These are phyloP conservation scores for Dicranocentrus wangi DNA, from an alignment of 2,888 invertebrate genomes.

Conservation along the genomic window DNA sequence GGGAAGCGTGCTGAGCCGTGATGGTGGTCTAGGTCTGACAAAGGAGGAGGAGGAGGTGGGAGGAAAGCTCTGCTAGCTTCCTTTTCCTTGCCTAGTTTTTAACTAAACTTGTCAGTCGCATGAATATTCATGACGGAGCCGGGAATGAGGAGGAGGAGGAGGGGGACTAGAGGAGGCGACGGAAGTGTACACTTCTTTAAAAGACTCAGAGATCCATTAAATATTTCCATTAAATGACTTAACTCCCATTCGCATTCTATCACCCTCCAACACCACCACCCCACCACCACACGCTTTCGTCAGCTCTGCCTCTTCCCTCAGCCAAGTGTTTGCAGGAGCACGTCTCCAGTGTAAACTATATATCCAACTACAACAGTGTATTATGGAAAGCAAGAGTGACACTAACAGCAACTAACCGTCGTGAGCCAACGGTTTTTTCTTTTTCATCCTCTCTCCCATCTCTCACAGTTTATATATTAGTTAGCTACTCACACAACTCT, in stretches of 20 bases:
- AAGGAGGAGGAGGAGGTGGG: too few relatives aligned
- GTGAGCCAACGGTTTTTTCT: conserved; percentile 42
- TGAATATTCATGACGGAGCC: conserved; percentile 57
- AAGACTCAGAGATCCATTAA: conserved; percentile 58
- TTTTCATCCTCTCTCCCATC: background rate
- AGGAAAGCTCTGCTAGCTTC: too few relatives aligned
- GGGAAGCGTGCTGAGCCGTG: too few relatives aligned
- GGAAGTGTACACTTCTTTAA: conserved; percentile 47
- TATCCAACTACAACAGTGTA: conserved; percentile 17
- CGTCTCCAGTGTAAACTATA: conserved; percentile 21
- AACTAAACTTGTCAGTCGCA: conserved; percentile 53
- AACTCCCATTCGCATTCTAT: conserved; percentile 61
- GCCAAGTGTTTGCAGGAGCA: conserved; percentile 38
- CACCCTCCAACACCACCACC: conserved; percentile 34
- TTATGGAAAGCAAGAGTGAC: conserved; percentile 52
- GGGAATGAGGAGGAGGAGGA: conserved; percentile 25
- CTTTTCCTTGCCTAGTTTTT: conserved; percentile 37
- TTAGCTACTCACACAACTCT: background rate
- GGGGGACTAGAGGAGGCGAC: conserved; percentile 13
- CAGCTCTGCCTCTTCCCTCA: conserved; percentile 43
- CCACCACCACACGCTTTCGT: conserved; percentile 30
- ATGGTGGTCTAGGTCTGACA: too few relatives aligned
- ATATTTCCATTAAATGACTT: conserved; percentile 67
- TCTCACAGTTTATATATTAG: background rate
- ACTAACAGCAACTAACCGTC: conserved; percentile 55